Conservation (phyloP, 2,797 vertebrate genomes). For the Poeciliopsis gracilis region DNA sequence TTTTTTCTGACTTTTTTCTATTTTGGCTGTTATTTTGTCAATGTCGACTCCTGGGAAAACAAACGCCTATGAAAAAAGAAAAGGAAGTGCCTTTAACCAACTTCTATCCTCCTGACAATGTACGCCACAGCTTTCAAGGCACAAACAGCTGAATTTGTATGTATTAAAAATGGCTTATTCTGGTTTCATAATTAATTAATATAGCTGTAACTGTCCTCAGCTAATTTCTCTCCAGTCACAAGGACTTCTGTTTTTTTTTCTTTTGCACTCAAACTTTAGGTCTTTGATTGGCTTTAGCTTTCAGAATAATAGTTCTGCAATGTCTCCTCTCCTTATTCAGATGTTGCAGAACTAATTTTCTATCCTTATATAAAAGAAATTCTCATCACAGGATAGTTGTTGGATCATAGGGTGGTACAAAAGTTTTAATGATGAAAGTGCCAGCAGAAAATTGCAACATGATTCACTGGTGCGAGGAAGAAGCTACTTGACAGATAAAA, state of each 20-base stretch:
- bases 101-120: background rate
- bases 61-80: conserved; percentile 7
- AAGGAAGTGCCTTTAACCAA: conserved; percentile 16
- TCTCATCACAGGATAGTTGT: conserved; percentile 52
- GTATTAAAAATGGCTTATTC: conserved; percentile 19
- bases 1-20: background rate
- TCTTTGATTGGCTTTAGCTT: conserved; percentile 26
- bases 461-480: conserved; percentile 52
- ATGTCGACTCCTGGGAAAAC: background rate
- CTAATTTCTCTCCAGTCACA: conserved; percentile 15
- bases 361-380: conserved; percentile 42
- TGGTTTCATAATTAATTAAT: conserved; percentile 36
- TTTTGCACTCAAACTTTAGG: conserved; percentile 6
- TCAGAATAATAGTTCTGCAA: conserved; percentile 35
- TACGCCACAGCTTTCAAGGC: background rate
- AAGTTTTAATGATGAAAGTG: conserved; percentile 71
- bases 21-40: background rate
- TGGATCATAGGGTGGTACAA: conserved; percentile 44
- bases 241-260: background rate
- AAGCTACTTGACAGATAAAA: conserved; percentile 55
- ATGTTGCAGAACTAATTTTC: conserved; percentile 43
- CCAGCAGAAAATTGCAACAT: conserved; percentile 69
- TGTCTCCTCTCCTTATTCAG: conserved; percentile 28
- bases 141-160: conserved; percentile 15
- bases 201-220: conserved; percentile 16